phyloP scores from a whole-genome alignment of 2,113 vertebrate species.

The Tupaia tana region DNA sequence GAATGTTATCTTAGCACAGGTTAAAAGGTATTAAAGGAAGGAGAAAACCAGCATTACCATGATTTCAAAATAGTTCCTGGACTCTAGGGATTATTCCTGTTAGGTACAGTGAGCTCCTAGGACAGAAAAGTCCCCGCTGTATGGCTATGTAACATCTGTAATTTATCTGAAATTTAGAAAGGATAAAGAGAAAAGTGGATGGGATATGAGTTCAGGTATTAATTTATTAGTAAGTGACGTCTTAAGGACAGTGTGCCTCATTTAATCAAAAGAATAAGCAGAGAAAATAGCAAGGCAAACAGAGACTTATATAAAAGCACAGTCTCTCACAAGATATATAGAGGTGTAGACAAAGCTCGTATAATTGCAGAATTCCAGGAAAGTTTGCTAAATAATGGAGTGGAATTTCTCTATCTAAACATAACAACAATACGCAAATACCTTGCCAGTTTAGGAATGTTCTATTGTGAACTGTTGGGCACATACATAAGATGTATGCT shows the following conservation, averaged over 20 bases:
- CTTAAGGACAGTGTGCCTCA: not conserved
- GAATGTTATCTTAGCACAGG: not conserved
- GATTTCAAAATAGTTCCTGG: not conserved
- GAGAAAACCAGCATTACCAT: not conserved
- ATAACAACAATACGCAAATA: not conserved
- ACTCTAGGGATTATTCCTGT: not conserved
- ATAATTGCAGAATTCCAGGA: not conserved
- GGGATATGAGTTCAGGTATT: not conserved
- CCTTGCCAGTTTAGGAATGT: not conserved
- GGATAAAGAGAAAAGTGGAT: not conserved
- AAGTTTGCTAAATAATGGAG: not conserved
- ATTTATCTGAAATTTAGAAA: conserved; percentile 28
- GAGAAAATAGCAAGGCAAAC: not conserved
- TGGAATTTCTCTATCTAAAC: not conserved
- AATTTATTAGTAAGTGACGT: not conserved
- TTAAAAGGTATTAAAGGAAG: not conserved
- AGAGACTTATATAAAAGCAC: not conserved
- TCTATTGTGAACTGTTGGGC: not conserved
- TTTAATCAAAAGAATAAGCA: not conserved
- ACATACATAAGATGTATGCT: not conserved
- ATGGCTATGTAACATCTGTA: not conserved
- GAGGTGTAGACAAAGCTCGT: not conserved
- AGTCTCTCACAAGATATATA: not conserved
- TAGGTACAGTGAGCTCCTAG: not conserved
- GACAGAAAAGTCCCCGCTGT: not conserved